Evolutionary conservation across 2,113 vertebrate genomes (phyloP).

Genomic region (Formicarius rufipectus): DNA sequence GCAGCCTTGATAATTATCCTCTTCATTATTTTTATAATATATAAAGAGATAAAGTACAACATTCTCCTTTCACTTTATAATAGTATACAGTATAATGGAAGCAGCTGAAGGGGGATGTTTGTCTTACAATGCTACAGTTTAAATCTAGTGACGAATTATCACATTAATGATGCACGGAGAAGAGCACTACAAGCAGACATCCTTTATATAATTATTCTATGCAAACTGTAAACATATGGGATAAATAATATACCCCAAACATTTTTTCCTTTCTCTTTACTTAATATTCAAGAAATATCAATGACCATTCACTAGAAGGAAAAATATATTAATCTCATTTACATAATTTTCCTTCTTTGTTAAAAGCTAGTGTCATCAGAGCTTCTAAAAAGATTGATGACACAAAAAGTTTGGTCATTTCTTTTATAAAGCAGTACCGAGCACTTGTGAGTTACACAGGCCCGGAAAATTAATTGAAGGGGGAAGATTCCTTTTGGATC

Average conservation of each 20-base stretch:
- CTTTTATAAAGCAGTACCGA: not conserved
- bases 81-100: conserved; percentile 33
- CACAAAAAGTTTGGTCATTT: not conserved
- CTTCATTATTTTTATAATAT: conserved; percentile 72
- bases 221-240: not conserved
- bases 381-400: not conserved
- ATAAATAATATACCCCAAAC: conserved; percentile 2
- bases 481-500: not conserved
- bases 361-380: not conserved
- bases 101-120: conserved; percentile 28
- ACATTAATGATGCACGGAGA: conserved; percentile 31
- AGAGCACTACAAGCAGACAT: conserved; percentile 8
- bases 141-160: conserved; percentile 35
- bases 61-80: conserved; percentile 61
- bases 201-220: conserved; percentile 8
- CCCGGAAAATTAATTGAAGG: not conserved
- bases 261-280: not conserved
- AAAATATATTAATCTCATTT: not conserved
- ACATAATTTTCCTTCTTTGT: not conserved
- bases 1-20: conserved; percentile 66
- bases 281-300: not conserved
- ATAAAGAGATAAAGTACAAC: conserved; percentile 62
- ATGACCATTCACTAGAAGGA: not conserved
- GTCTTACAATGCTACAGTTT: conserved; percentile 43
- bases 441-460: not conserved